Evolutionary conservation across 2,888 invertebrate genomes (phyloP).

Genomic region (Drosophila emarginata): DNA sequence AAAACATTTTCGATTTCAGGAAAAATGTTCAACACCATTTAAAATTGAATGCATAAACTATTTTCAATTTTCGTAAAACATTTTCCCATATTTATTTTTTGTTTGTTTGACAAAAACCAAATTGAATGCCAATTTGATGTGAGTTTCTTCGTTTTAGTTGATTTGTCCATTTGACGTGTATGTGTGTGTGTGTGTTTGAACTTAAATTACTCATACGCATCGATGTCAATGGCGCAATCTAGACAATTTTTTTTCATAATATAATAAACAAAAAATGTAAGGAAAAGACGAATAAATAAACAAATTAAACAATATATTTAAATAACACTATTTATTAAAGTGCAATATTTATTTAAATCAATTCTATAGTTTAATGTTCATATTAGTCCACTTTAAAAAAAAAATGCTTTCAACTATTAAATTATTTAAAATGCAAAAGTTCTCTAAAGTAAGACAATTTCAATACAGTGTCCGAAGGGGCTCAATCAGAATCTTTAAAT

Average conservation of each 20-base stretch:
- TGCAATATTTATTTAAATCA: too few species aligned
- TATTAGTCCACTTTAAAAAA: too few species aligned
- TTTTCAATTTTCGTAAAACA: constrained; percentile 21
- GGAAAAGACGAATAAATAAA: too few species aligned
- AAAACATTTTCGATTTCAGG: constrained; percentile 19
- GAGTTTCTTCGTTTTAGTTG: neutral
- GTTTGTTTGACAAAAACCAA: neutral
- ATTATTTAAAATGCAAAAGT: too few species aligned
- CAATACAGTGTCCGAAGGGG: too few species aligned
- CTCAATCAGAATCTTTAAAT: too few species aligned
- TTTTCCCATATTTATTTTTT: neutral
- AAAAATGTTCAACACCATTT: constrained; percentile 13
- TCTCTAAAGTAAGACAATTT: too few species aligned
- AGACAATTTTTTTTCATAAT: neutral
- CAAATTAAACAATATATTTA: neutral
- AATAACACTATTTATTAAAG: too few species aligned
- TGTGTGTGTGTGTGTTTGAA: constrained; percentile 15
- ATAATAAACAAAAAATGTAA: neutral
- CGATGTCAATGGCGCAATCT: constrained; percentile 23
- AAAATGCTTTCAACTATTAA: too few species aligned
- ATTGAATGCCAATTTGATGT: neutral
- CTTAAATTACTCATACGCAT: constrained; percentile 61
- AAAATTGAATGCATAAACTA: constrained; percentile 21
- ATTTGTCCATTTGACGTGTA: too few species aligned
- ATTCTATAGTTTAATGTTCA: too few species aligned